Evolutionary conservation across 2,113 vertebrate species (phyloP).

Genomic region (Sebastes fasciatus): DNA sequence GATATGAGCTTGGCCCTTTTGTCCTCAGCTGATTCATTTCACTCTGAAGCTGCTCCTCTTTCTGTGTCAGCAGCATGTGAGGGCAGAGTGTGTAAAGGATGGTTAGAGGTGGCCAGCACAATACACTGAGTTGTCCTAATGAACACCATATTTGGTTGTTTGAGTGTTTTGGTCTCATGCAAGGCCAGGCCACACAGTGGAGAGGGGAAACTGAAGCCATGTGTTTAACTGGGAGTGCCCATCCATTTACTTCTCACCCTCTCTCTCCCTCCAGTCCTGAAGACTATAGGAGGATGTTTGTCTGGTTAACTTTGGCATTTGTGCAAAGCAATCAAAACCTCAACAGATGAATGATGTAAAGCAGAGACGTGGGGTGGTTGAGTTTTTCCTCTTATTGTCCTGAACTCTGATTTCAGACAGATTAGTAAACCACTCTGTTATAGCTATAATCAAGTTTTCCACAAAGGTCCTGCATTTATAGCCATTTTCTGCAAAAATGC

Average conservation of each 20-base stretch:
- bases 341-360: constrained; percentile 28
- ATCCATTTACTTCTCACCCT: constrained; percentile 42
- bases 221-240: constrained; percentile 67
- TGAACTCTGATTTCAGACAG: constrained; percentile 31
- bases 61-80: not conserved
- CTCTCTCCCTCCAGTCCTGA: constrained; percentile 10
- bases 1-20: not conserved
- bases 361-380: not conserved
- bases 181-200: constrained; percentile 63
- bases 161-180: constrained; percentile 71
- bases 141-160: constrained; percentile 81
- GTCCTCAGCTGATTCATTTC: not conserved
- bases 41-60: not conserved
- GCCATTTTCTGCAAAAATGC: constrained; percentile 8
- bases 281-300: constrained; percentile 49
- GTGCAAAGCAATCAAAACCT: constrained; percentile 19
- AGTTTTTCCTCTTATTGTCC: constrained; percentile 25
- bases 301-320: constrained; percentile 49
- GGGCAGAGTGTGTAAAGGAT: constrained; percentile 30
- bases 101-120: constrained; percentile 31
- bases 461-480: constrained; percentile 7
- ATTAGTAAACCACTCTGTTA: constrained; percentile 30
- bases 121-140: constrained; percentile 50
- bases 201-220: constrained; percentile 74
- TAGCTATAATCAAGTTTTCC: constrained; percentile 21